These are phyloP conservation scores for Gopherus evgoodei DNA, from an alignment of 2,113 vertebrate genomes.

Conservation along the genomic window DNA sequence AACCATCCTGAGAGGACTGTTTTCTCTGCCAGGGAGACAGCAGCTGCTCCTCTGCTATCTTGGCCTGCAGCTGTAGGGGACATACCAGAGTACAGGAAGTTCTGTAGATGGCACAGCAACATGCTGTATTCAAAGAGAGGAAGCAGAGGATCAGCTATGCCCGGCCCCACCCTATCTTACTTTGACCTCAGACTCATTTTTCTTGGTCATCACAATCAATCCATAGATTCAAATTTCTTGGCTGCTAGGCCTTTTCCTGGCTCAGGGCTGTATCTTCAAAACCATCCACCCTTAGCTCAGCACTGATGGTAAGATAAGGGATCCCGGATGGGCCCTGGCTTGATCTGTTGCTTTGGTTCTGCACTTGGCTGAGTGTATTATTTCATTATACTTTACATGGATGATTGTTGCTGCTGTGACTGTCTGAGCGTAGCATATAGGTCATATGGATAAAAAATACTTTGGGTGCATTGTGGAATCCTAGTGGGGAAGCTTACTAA, in stretches of 20 bases:
- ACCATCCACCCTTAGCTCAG: neutral
- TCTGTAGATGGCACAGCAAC: neutral
- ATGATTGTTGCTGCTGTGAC: neutral
- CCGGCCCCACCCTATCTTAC: neutral
- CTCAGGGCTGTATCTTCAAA: too few species aligned
- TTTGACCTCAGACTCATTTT: neutral
- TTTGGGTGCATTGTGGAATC: neutral
- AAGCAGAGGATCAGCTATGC: neutral
- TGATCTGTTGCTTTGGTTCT: neutral
- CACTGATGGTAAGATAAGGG: neutral
- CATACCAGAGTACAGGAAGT: neutral
- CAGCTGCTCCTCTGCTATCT: neutral
- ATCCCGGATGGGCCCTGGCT: rapidly evolving
- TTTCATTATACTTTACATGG: neutral
- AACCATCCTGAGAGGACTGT: neutral
- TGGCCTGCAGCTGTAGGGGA: neutral
- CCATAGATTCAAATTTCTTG: neutral
- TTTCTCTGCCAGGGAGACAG: neutral
- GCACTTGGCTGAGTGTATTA: neutral
- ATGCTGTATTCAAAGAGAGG: neutral
- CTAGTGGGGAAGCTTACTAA: neutral
- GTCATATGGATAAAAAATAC: rapidly evolving
- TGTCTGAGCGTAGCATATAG: neutral
- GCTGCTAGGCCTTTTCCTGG: neutral
- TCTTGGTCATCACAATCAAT: neutral